Conservation (phyloP, 2,797 vertebrate genomes). For the Pantherophis vulpinus region DNA sequence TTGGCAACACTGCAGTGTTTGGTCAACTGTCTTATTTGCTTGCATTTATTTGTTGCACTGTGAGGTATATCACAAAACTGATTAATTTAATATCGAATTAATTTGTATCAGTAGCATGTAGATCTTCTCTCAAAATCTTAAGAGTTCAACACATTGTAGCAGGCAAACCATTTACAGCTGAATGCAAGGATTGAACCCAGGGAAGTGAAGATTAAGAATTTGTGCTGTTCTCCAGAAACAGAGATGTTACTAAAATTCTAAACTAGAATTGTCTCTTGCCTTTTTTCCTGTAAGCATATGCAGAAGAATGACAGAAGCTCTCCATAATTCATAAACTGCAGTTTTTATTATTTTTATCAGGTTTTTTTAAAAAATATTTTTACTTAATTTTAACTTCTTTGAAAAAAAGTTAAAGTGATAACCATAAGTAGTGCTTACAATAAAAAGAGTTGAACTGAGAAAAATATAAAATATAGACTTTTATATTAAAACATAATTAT, state of each 20-base stretch:
- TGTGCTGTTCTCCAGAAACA: background rate
- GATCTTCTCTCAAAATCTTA: background rate
- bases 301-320: background rate
- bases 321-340: background rate
- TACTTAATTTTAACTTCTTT: background rate
- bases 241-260: background rate
- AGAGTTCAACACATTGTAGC: background rate
- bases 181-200: background rate
- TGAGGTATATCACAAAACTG: background rate
- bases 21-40: background rate
- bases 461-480: background rate
- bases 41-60: background rate
- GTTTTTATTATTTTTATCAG: background rate
- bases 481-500: background rate
- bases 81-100: background rate
- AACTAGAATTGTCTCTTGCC: background rate
- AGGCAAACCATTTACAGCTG: background rate
- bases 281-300: background rate
- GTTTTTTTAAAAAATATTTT: background rate
- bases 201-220: background rate
- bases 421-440: background rate
- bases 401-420: background rate
- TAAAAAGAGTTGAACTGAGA: background rate
- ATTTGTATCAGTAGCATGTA: background rate
- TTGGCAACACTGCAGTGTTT: background rate